phyloP scores from a whole-genome alignment of 2,797 vertebrate genomes.

The Microctenopoma lineatum region DNA sequence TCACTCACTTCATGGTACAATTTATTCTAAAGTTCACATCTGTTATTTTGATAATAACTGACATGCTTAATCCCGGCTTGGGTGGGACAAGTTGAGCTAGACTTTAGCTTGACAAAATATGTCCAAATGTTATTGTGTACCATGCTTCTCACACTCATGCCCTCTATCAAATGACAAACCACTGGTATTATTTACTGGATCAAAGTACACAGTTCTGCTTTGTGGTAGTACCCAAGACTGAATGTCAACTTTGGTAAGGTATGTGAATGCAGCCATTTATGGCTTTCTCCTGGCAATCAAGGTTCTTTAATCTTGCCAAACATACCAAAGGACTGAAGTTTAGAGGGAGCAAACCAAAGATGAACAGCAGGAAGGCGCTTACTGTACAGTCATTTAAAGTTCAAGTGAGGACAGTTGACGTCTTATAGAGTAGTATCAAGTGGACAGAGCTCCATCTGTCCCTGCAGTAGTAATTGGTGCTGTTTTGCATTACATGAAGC shows the following conservation, averaged over 20 bases:
- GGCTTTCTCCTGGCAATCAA: conserved; percentile 18
- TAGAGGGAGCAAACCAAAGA: conserved; percentile 11
- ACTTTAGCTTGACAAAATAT: conserved; percentile 60
- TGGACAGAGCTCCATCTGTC: conserved; percentile 16
- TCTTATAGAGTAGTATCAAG: conserved; percentile 14
- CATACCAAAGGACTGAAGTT: conserved; percentile 16
- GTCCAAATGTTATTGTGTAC: conserved; percentile 72
- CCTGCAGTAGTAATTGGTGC: background rate
- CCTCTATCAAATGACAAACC: conserved; percentile 57
- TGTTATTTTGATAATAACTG: conserved; percentile 53
- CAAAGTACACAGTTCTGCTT: conserved; percentile 52
- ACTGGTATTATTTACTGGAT: conserved; percentile 58
- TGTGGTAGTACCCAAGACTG: conserved; percentile 43
- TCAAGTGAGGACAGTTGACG: conserved; percentile 22
- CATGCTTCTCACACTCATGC: conserved; percentile 41
- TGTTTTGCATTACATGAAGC: background rate
- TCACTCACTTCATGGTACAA: background rate
- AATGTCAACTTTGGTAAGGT: conserved; percentile 39
- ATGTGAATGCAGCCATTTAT: conserved; percentile 54
- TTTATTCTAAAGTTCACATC: conserved; percentile 27
- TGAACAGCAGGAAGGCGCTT: conserved; percentile 7
- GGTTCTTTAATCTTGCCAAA: conserved; percentile 24
- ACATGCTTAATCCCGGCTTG: conserved; percentile 45
- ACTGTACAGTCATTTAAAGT: conserved; percentile 4
- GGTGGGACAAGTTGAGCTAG: conserved; percentile 24